Conservation (phyloP, 2,888 invertebrate genomes). For the Rhyacophila evoluta region DNA sequence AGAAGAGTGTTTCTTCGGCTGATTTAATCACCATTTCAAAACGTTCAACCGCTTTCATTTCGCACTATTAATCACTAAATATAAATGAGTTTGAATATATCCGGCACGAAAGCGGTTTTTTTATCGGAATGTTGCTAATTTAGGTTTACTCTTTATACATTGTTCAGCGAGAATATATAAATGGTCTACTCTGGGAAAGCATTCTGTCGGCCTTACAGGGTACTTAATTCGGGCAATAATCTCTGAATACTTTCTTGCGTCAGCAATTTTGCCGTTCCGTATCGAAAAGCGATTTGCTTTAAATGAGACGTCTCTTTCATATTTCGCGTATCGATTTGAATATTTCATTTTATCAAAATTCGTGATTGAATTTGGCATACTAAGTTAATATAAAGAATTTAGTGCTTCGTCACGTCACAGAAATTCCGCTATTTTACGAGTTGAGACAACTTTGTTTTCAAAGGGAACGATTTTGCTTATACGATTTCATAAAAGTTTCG, state of each 20-base stretch:
- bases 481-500: background rate
- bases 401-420: slow-evolving; percentile 15
- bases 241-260: slow-evolving; percentile 17
- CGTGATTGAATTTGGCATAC: background rate
- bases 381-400: slow-evolving; percentile 20
- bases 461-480: background rate
- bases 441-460: slow-evolving; percentile 9
- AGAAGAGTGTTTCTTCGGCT: background rate
- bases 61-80: background rate
- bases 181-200: background rate
- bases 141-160: background rate
- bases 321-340: slow-evolving; percentile 22
- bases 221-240: slow-evolving; percentile 10
- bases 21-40: background rate
- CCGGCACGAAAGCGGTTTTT: background rate
- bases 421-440: background rate
- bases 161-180: background rate
- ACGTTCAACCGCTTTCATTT: background rate
- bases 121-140: background rate
- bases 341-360: slow-evolving; percentile 19
- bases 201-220: background rate
- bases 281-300: slow-evolving; percentile 17
- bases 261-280: slow-evolving; percentile 8
- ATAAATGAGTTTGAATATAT: background rate
- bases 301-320: slow-evolving; percentile 2